Evolutionary conservation across 2,113 vertebrate genomes (phyloP).

Genomic region (Vulpes lagopus): DNA sequence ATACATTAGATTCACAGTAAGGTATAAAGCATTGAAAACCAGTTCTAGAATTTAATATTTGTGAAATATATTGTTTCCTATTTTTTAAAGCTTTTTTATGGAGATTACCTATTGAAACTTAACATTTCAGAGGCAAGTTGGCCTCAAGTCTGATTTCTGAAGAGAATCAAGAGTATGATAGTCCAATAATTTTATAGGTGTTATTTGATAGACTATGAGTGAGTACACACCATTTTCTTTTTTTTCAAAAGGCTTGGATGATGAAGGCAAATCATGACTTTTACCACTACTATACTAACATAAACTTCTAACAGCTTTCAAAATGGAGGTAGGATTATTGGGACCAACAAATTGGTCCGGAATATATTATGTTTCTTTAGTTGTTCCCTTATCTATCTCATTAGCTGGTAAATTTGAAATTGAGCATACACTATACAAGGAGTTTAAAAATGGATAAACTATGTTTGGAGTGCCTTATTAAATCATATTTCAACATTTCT

Average conservation of each 20-base stretch:
- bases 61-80: background rate
- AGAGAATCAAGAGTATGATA: background rate
- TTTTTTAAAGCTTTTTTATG: background rate
- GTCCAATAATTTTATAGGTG: background rate
- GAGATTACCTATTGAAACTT: background rate
- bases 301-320: constrained; percentile 89
- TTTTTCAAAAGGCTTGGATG: constrained; percentile 77
- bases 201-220: background rate
- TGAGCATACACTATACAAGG: constrained; percentile 90
- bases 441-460: constrained; percentile 91
- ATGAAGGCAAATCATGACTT: constrained; percentile 82
- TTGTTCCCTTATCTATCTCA: constrained; percentile 74
- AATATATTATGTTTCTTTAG: constrained; percentile 90
- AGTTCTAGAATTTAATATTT: background rate
- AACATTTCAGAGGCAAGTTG: background rate
- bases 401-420: constrained; percentile 88
- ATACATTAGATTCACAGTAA: background rate
- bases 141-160: background rate
- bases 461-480: constrained; percentile 91
- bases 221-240: constrained; percentile 60
- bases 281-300: constrained; percentile 83
- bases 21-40: background rate
- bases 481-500: constrained; percentile 91
- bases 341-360: constrained; percentile 90
- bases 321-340: constrained; percentile 93